A percentile compares a stretch with the other conserved stretches of the same genome.
These are phyloP conservation scores for Oreohelix idahoensis DNA, from an alignment of 1,140 invertebrate species.

Conservation along the genomic window DNA sequence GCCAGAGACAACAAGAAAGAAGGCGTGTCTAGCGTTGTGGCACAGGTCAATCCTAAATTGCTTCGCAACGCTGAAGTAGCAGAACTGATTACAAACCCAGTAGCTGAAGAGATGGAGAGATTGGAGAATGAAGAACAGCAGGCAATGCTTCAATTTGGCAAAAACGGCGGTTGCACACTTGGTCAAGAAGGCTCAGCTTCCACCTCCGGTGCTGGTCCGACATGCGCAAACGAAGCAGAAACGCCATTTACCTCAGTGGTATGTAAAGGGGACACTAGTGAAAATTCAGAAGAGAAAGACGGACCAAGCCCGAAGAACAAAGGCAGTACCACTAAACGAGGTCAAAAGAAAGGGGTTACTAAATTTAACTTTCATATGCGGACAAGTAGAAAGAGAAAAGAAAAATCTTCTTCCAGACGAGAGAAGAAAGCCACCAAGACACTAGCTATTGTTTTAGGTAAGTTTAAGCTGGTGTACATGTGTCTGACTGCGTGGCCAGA, in stretches of 20 bases:
- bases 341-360: slow-evolving; percentile 77
- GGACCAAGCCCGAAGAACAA: slow-evolving; percentile 40
- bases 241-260: slow-evolving; percentile 50
- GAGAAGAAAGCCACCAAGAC: slow-evolving; percentile 99
- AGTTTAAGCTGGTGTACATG: slow-evolving; percentile 63
- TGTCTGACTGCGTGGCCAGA: neutral
- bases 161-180: slow-evolving; percentile 34
- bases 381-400: slow-evolving; percentile 68
- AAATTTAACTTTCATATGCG: slow-evolving; percentile 78
- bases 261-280: slow-evolving; percentile 27
- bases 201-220: slow-evolving; percentile 31
- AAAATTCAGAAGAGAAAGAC: slow-evolving; percentile 22
- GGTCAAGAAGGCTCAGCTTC: slow-evolving; percentile 31
- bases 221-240: slow-evolving; percentile 51
- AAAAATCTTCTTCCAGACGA: slow-evolving; percentile 92
- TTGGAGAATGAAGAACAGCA: slow-evolving; percentile 31
- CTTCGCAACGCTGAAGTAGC: slow-evolving; percentile 64
- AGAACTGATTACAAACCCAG: slow-evolving; percentile 62
- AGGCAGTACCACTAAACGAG: slow-evolving; percentile 41
- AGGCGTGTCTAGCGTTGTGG: neutral
- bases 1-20: slow-evolving; percentile 66
- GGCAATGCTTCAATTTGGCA: slow-evolving; percentile 26
- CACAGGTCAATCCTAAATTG: neutral
- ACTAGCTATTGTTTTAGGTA: slow-evolving; percentile 97
- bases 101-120: slow-evolving; percentile 51